phyloP scores from a whole-genome alignment of 2,797 vertebrate species.

The Etheostoma nigrum region DNA sequence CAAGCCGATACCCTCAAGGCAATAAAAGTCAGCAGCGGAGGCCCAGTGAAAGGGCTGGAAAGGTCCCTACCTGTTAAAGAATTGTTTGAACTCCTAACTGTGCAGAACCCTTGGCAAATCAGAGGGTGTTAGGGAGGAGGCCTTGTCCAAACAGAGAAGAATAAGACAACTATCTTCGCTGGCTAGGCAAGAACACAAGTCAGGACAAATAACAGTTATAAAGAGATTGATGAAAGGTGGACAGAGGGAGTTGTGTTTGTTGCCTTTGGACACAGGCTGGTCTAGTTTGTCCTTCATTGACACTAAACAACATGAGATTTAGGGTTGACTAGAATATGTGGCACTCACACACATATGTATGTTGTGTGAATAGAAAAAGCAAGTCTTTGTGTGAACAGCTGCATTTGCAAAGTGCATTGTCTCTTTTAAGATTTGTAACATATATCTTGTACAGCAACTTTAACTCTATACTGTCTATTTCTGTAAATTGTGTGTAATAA shows the following conservation, averaged over 20 bases:
- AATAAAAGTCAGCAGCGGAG: slow-evolving; percentile 46
- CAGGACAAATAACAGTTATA: slow-evolving; percentile 67
- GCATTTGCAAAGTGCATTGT: slow-evolving; percentile 24
- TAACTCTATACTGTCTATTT: neutral
- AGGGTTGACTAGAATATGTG: slow-evolving; percentile 3
- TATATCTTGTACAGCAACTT: neutral
- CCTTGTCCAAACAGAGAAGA: slow-evolving; percentile 69
- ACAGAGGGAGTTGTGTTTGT: slow-evolving; percentile 38
- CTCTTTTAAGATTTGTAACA: neutral
- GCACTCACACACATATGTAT: neutral
- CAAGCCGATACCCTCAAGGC: slow-evolving; percentile 57
- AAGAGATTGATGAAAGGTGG: slow-evolving; percentile 63
- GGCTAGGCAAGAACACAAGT: slow-evolving; percentile 56
- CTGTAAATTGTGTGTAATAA: neutral
- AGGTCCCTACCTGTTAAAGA: slow-evolving; percentile 68
- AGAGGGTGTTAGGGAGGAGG: slow-evolving; percentile 64
- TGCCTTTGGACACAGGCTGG: slow-evolving; percentile 16
- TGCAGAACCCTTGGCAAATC: slow-evolving; percentile 68
- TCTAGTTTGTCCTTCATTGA: slow-evolving; percentile 34
- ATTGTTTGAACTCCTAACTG: slow-evolving; percentile 79
- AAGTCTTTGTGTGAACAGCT: slow-evolving; percentile 44
- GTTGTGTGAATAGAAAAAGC: slow-evolving; percentile 18
- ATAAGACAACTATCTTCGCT: slow-evolving; percentile 51
- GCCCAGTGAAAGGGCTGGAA: slow-evolving; percentile 35
- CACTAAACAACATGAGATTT: slow-evolving; percentile 35